Conservation (phyloP, 2,797 vertebrate species). For the Staurois parvus region DNA sequence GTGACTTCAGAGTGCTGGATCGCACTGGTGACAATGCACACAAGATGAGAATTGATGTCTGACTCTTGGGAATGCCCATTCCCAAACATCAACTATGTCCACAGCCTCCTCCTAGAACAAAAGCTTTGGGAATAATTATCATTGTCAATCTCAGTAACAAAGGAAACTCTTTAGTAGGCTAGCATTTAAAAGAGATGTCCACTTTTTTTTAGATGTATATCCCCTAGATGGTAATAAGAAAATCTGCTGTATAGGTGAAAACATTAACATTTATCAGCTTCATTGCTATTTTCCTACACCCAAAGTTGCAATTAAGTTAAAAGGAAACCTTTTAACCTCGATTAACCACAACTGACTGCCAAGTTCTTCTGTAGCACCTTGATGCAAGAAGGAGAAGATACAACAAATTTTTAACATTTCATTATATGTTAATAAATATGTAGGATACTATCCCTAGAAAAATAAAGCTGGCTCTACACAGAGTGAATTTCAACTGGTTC, state of each 20-base stretch:
- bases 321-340: background rate
- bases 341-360: background rate
- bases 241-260: background rate
- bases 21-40: background rate
- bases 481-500: too few relatives aligned
- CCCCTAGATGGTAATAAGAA: background rate
- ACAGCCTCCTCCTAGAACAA: background rate
- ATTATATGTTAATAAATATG: too few relatives aligned
- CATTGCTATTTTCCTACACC: background rate
- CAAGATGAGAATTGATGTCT: background rate
- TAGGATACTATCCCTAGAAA: too few relatives aligned
- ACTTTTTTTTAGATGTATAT: background rate
- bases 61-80: background rate
- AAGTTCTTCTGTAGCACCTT: background rate
- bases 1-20: background rate
- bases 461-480: too few relatives aligned
- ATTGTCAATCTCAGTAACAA: conserved; percentile 15
- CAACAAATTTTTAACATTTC: too few relatives aligned
- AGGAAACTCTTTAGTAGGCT: background rate
- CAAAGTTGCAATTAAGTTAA: background rate
- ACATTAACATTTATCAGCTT: background rate
- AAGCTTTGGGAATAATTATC: background rate
- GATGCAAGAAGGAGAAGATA: too few relatives aligned
- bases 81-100: background rate
- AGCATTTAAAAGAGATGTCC: background rate